Base-by-base conservation (phyloP, 2,888 invertebrate species). In the Eumerus sabulonum region DNA sequence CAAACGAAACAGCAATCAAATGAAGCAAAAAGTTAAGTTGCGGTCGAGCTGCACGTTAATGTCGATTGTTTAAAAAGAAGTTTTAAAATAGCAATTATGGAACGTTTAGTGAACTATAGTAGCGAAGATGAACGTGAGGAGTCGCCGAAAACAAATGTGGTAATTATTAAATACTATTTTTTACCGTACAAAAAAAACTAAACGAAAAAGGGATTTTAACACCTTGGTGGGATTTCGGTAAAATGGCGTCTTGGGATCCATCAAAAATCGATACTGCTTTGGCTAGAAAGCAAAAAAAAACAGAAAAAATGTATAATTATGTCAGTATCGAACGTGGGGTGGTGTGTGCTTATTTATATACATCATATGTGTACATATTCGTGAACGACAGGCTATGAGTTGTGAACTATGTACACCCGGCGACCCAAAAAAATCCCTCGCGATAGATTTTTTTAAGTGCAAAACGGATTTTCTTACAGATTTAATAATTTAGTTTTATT, bases 51-150 rank as follows among this genome's bases (percentile, higher is more conserved):
- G 27, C 7, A 27, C 27, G 27, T 27, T 7, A 7, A 7, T 27
- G 7, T 40, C n/a, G 40, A 9, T 40, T 40, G 3, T 3, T 45
- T 7, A 4, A n/a, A 47, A 14, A 17, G 7, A 7, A 4, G 2
- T 27, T 38, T 56, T 11, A 40, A 63, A 40, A 57, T n/a, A 2
- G 27, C 5, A 53, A 84, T 84, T 82, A 95, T 95, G 95, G 94
- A 95, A 88, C 93, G 93, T 51, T 90, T 95, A 74, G 91, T 93
- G 77, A 93, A 92, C 86, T 95, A 95, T 86, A 93, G 92, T 82
- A 95, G 95, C 88, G 95, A 95, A 85, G 95, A 94, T 84, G 94
- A 94, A 79, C 91, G 91, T 84, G 93, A 93, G 44, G 87, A 86
- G 45, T 76, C 82, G 9, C 83, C 82, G 36, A 82, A 83, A 67